Conservation (phyloP, 2,888 invertebrate species). For the Hydroisotoma schaefferi region DNA sequence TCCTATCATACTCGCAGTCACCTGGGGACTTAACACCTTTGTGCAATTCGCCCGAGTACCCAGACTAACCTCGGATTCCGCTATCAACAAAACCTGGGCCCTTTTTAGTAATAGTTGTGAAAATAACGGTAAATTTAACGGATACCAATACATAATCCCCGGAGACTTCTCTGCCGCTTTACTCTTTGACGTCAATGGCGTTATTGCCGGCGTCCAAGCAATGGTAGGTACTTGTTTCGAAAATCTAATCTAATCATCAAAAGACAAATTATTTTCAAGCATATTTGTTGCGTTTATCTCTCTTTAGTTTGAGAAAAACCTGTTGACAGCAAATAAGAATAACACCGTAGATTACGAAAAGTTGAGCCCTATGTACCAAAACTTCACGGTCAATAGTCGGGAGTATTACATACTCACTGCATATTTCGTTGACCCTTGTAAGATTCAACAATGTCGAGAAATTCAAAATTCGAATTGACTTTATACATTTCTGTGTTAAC, state of each 20-base stretch:
- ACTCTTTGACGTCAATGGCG: constrained; percentile 35
- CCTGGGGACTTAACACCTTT: no score
- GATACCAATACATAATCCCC: constrained; percentile 24
- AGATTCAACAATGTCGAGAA: constrained; percentile 17
- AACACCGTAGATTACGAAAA: constrained; percentile 23
- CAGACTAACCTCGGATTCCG: no score
- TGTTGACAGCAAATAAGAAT: constrained; percentile 1
- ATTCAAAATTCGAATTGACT: neutral
- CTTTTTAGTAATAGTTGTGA: constrained; percentile 9
- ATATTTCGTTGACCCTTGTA: constrained; percentile 42
- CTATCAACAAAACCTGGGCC: no score
- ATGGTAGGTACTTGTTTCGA: constrained; percentile 30
- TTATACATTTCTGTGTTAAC: neutral
- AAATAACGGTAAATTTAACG: constrained; percentile 33
- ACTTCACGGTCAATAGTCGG: constrained; percentile 21
- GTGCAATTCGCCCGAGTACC: no score
- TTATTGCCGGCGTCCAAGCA: constrained; percentile 43
- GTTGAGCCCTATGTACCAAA: constrained; percentile 38
- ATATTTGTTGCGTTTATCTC: neutral
- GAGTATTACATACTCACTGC: constrained; percentile 35
- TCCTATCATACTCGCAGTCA: no score
- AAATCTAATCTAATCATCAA: neutral
- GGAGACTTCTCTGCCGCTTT: constrained; percentile 30
- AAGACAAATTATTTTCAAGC: neutral
- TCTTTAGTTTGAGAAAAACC: constrained; percentile 5